Evolutionary conservation across 2,888 invertebrate species (phyloP), one percentile per base, ranked within the genome.

Genomic region (Argyresthia goedartella): DNA sequence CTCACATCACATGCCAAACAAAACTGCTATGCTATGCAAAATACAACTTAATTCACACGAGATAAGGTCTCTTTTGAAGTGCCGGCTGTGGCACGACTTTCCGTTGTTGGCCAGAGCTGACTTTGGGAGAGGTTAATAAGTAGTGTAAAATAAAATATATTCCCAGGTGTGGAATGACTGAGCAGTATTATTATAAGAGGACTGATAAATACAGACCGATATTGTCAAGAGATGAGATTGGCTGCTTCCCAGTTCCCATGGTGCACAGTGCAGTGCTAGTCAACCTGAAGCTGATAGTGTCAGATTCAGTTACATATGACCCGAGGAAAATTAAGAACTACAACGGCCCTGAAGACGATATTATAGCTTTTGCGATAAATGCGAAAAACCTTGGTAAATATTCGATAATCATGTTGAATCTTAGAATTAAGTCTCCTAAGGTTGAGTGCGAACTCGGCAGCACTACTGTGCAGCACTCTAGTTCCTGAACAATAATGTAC

Each of bases 211-310:
- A 98, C 70, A 90, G 92, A 62, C 91, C 92, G 1, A 95, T 98
- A 50, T 81, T 95, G 45, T 88, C 91, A 56, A 78, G 91, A 11
- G 88, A 91, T 54, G 88, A 89, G 52, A 67, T 76, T 1, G 97
- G 97, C 0, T 94, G 95, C 66, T 94, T 93, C 67, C 65, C 81
- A 4, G 98, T 98, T 0, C 96, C 97, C 0, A 95, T 98, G 96
- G 90, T 98, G 1, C 97, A 97, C 70, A 93, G 94, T 0, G 94
- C 95, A 6, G 91, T 98, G 11, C 79, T 99, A 43, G 88, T 98
- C 39, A 88, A 95, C 69, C 75, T 99, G 52, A 88, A 89, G 14
- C 77, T 81, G 52, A 63, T 67, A 0, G 70, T 72, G 1, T 89
- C 93, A 0, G 90, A 92, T 54, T 60, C 68, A 11, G 79, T 99